Base-by-base conservation (phyloP, 2,113 vertebrate genomes). In the Gallinago jamesoni region DNA sequence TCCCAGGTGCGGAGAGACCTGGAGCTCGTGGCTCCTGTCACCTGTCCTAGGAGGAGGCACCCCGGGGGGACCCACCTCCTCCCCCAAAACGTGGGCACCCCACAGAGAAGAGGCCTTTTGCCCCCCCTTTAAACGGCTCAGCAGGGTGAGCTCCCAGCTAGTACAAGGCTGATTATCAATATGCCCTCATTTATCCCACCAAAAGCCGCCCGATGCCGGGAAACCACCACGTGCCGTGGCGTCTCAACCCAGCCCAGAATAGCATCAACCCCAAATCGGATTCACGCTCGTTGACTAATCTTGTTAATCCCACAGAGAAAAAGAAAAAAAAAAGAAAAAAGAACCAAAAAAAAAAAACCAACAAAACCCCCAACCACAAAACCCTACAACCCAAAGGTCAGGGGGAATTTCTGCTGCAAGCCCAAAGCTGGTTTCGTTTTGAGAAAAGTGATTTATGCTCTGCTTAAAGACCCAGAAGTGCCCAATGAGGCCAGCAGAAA, bases 401-500 rank as follows among this genome's bases (percentile, higher is more conserved):
- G 39, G 0, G 33, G 80, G 72, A 69, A 56, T 84, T 79, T 64
- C 77, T 70, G 33, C 24, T n/a, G 10, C 30, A 23, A 90, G 68
- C 19, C 27, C 82, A 84, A 52, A 90, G 64, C 37, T 0, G 1
- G 30, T n/a, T 79, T 83, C 16, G 2, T 62, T 80, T 47, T 0
- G 3, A 50, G 66, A 30, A 70, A 73, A 82, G 66, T 3, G 12
- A 48, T 81, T 81, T 50, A 14, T 52, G 13, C 50, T 14, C 37
- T 5, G 18, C 30, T 47, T 48, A 41, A 76, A 41, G 13, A 45
- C 15, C 12, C 10, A 28, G 77, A 14, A 52, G 33, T 35, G 21
- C 9, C 22, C 1, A 0, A 31, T 4, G 30, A 52, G 19, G 25
- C 11, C 0, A 0, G 25, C 27, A 27, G 35, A 17, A 56, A n/a